Percentiles rank a stretch among this genome's conserved stretches.
Conservation (phyloP, 2,113 vertebrate species). For the Brachionichthys hirsutus region DNA sequence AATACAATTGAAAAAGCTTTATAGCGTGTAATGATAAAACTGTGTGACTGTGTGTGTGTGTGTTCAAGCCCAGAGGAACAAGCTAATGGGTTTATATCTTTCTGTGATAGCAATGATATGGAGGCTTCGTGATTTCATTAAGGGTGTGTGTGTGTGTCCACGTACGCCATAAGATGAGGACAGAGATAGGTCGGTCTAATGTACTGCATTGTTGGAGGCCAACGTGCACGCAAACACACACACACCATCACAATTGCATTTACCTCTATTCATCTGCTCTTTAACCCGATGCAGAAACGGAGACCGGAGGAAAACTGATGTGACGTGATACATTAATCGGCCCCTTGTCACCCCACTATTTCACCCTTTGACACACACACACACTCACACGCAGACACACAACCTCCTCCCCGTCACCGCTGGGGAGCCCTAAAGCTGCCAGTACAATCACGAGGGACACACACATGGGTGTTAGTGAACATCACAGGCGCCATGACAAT, state of each 20-base stretch:
- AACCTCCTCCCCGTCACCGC: constrained; percentile 21
- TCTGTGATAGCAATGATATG: constrained; percentile 94
- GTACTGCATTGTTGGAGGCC: constrained; percentile 61
- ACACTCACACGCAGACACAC: constrained; percentile 6
- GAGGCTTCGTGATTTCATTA: constrained; percentile 95
- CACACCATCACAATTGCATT: constrained; percentile 76
- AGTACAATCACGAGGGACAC: constrained; percentile 49
- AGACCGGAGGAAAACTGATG: constrained; percentile 39
- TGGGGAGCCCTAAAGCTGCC: constrained; percentile 58
- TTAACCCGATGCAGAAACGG: constrained; percentile 78
- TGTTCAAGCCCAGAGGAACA: constrained; percentile 84
- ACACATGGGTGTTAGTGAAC: constrained; percentile 17
- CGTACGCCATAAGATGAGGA: constrained; percentile 77
- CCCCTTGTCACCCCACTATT: constrained; percentile 48
- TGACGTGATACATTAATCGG: constrained; percentile 66
- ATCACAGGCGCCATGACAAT: constrained; percentile 47
- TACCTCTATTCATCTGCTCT: constrained; percentile 92
- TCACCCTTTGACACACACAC: constrained; percentile 39
- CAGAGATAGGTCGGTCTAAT: constrained; percentile 72
- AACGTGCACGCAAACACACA: constrained; percentile 10
- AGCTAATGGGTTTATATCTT: constrained; percentile 92
- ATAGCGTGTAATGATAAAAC: constrained; percentile 83
- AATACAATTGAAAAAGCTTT: constrained; percentile 83
- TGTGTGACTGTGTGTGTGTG: constrained; percentile 51
- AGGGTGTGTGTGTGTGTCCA: constrained; percentile 42